A percentile compares a stretch with the other conserved stretches of the same genome.
Evolutionary conservation across 2,113 vertebrate species (phyloP).

Genomic region (Leuciscus idus): DNA sequence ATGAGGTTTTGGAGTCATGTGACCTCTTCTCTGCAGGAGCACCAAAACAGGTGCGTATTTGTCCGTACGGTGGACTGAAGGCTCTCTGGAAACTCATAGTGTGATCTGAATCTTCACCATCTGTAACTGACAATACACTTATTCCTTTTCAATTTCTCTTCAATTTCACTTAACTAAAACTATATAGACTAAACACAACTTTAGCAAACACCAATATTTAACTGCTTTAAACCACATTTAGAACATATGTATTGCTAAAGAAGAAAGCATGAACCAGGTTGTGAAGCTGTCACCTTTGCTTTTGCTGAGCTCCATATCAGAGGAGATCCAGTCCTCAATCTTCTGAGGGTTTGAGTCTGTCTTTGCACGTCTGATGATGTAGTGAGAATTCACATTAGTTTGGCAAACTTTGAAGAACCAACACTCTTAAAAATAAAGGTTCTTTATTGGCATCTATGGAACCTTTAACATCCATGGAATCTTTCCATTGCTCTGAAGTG

Average conservation of each 20-base stretch:
- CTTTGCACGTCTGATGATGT: slow-evolving; percentile 30
- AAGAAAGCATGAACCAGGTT: not conserved
- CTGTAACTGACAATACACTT: slow-evolving; percentile 52
- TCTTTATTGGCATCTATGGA: not conserved
- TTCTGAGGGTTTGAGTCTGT: slow-evolving; percentile 51
- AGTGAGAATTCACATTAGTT: not conserved
- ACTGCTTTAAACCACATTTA: not conserved
- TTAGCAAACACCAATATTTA: not conserved
- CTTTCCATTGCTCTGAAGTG: not conserved
- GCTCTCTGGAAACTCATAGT: slow-evolving; percentile 42
- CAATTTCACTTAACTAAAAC: not conserved
- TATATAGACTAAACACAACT: not conserved
- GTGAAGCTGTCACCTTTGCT: slow-evolving; percentile 64
- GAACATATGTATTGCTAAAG: not conserved
- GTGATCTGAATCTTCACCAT: slow-evolving; percentile 53
- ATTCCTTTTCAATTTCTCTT: not conserved
- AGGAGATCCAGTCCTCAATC: slow-evolving; percentile 75
- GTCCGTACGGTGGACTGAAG: slow-evolving; percentile 26
- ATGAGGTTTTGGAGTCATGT: slow-evolving; percentile 17
- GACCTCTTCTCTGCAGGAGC: not conserved
- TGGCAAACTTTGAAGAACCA: not conserved
- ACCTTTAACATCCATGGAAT: not conserved
- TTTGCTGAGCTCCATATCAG: slow-evolving; percentile 69
- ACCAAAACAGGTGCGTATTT: not conserved
- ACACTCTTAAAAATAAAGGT: not conserved